Evolutionary conservation across 2,797 vertebrate species (phyloP).

Genomic region (Sardinella longiceps): DNA sequence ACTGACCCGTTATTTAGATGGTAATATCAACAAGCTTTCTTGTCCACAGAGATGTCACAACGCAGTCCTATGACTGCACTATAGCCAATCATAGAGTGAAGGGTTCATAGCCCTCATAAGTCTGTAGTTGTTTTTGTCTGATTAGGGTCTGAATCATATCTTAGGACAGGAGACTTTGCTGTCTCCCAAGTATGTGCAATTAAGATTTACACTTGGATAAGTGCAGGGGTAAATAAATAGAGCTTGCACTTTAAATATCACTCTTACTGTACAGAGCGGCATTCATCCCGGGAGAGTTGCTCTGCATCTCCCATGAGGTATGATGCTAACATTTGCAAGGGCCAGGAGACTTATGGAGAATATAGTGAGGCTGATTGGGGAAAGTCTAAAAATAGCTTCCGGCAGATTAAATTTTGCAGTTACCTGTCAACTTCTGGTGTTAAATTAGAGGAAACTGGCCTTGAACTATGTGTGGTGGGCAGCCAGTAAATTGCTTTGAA

Average conservation of each 20-base stretch:
- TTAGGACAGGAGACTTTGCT: slow-evolving; percentile 11
- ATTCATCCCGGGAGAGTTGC: not conserved
- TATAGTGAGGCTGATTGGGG: not conserved
- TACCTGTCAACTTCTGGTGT: not conserved
- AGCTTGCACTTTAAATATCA: not conserved
- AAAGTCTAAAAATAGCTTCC: slow-evolving; percentile 1
- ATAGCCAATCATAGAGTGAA: not conserved
- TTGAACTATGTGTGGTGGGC: not conserved
- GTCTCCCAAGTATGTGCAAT: slow-evolving; percentile 14
- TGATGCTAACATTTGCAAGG: slow-evolving; percentile 9
- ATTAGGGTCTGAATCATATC: not conserved
- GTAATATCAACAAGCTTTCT: slow-evolving; percentile 21
- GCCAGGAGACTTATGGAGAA: not conserved
- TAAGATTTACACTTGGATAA: not conserved
- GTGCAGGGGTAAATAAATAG: slow-evolving; percentile 1
- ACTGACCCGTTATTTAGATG: slow-evolving; percentile 47
- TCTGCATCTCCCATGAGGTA: not conserved
- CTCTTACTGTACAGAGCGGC: not conserved
- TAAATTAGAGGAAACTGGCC: not conserved
- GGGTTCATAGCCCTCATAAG: slow-evolving; percentile 23
- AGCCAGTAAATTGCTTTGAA: not conserved
- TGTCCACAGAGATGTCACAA: not conserved
- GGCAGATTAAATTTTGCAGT: not conserved
- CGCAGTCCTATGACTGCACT: not conserved
- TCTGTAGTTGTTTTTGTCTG: slow-evolving; percentile 20